Evolutionary conservation across 1,140 invertebrate genomes (phyloP).

Genomic region (Brachionus manjavacas): DNA sequence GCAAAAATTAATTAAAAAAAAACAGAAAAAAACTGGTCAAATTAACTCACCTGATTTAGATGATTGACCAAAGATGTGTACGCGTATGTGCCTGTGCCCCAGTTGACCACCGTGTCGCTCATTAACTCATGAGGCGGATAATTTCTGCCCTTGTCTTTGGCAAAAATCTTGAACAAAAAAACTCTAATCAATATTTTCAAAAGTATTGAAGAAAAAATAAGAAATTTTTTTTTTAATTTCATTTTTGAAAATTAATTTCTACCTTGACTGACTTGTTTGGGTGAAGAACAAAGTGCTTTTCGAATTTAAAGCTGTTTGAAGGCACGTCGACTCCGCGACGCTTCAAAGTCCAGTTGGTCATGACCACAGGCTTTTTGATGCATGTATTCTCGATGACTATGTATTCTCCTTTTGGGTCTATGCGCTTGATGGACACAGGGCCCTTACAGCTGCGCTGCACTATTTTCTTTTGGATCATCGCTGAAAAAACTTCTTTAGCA

Average conservation of each 20-base stretch:
- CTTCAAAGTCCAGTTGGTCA: conserved; percentile 37
- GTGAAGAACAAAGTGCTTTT: conserved; percentile 41
- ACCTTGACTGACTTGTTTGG: conserved; percentile 29
- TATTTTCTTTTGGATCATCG: conserved; percentile 35
- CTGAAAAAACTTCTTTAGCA: neutral
- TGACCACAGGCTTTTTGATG: conserved; percentile 36
- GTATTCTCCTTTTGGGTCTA: conserved; percentile 25
- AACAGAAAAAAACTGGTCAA: neutral
- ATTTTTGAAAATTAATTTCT: neutral
- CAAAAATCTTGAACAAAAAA: conserved; percentile 1
- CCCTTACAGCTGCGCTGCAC: conserved; percentile 26
- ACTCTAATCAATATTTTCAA: neutral
- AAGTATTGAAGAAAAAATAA: too few species aligned
- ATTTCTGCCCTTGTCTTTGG: conserved; percentile 32
- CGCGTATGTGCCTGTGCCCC: conserved; percentile 35
- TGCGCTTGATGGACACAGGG: conserved; percentile 23
- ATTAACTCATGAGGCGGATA: conserved; percentile 25
- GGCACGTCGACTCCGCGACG: conserved; percentile 38
- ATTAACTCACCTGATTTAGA: conserved; percentile 27
- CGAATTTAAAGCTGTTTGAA: conserved; percentile 30
- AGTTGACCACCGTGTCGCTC: conserved; percentile 4
- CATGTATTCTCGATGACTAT: conserved; percentile 41
- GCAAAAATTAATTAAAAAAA: neutral
- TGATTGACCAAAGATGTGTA: conserved; percentile 26
- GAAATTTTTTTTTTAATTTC: neutral